Evolutionary conservation across 2,113 vertebrate genomes (phyloP), one percentile per base, ranked within the genome.

Genomic region (Craseonycteris thonglongyai): DNA sequence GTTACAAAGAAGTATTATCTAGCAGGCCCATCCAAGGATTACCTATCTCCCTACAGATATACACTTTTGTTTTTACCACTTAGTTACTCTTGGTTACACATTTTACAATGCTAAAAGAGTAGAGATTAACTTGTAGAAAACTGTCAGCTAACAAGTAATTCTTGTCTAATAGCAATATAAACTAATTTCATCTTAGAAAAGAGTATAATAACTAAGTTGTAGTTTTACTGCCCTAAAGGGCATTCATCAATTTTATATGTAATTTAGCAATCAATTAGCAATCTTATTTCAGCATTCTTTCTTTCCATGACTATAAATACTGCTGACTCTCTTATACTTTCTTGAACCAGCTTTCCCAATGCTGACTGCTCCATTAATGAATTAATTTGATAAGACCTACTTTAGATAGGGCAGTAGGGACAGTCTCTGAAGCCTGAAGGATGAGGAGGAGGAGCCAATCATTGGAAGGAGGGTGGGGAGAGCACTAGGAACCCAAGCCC

Each of bases 101-200:
- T 71, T 84, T 95, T 82, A 72, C 51, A 87, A 92, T 68, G 49
- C 72, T 84, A 45, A 91, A 89, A 58, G 66, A 35, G 22, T 47
- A 75, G 33, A 63, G 75, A 92, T 61, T 79, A 63, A 93, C 42
- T 49, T 90, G 26, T 3, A 81, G 56, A 87, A 95, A 95, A 93
- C 33, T 56, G 40, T 45, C 79, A 90, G 63, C 74, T 89, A 79
- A 93, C 45, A 83, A 72, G 51, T 61, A 89, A 68, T 80, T 93
- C 51, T 84, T 68, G 16, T 80, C 40, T 86, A 65, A 92, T 18
- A 81, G 58, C 40, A 93, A 91, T 56, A 68, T 59, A 90, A 90
- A 94, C 71, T 21, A 88, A 68, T 74, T 90, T 66, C 72, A 74
- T 95, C 75, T 87, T 71, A 72, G 45, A 82, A 80, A 68, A 84